A percentile compares a stretch with the other conserved stretches of the same genome.
Conservation (phyloP, 2,113 vertebrate species). For the Rhineura floridana region DNA sequence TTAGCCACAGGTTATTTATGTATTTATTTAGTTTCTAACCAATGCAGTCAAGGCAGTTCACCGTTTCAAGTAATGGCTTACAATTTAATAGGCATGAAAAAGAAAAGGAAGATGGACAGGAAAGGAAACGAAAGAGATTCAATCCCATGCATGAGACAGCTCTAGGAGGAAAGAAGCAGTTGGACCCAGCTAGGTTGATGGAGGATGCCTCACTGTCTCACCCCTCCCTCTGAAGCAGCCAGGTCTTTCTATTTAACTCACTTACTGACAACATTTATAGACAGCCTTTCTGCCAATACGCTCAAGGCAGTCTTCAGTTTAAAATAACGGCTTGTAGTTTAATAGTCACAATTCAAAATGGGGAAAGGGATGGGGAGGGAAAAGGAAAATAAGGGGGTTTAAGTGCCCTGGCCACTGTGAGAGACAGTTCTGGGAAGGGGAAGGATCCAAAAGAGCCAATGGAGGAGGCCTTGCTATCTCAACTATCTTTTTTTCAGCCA, state of each 20-base stretch:
- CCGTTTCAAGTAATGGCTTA: background rate
- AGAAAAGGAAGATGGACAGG: background rate
- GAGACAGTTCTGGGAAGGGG: background rate
- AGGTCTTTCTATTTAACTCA: background rate
- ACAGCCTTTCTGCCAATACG: background rate
- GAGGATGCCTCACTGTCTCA: background rate
- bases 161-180: background rate
- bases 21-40: background rate
- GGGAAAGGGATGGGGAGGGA: no score
- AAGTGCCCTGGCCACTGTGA: no score
- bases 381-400: no score
- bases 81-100: background rate
- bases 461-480: background rate
- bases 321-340: no score
- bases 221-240: background rate
- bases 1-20: background rate
- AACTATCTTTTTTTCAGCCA: background rate
- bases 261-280: background rate
- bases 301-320: background rate
- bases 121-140: background rate
- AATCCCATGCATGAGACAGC: background rate
- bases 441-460: background rate
- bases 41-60: background rate
- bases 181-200: background rate
- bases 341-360: no score